Conservation (phyloP, 2,113 vertebrate species). For the Sphyrna mokarran region DNA sequence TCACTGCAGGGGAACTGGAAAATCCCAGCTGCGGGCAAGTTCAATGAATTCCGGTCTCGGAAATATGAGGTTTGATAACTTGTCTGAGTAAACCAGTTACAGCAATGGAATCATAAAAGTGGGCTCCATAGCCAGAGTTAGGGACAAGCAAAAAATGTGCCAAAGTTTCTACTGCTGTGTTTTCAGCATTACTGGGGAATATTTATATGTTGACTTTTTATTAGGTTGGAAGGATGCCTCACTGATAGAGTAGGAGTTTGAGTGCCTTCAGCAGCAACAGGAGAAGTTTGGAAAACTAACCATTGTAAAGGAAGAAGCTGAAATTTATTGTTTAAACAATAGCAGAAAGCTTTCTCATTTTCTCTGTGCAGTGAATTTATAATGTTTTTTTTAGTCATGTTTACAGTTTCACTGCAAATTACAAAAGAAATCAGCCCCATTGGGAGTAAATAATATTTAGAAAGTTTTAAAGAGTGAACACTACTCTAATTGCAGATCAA, state of each 20-base stretch:
- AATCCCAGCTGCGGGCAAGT: no score
- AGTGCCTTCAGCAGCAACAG: neutral
- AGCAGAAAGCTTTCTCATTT: neutral
- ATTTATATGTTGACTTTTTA: neutral
- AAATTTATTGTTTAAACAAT: neutral
- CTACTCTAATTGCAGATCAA: neutral
- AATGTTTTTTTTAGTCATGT: neutral
- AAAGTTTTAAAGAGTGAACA: neutral
- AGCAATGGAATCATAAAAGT: neutral
- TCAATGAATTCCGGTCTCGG: no score
- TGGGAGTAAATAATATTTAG: neutral
- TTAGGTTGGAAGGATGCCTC: neutral
- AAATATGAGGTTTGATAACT: no score
- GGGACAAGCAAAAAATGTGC: neutral
- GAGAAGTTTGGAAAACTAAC: neutral
- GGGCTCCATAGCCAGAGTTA: neutral
- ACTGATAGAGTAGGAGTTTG: neutral
- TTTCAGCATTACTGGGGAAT: neutral
- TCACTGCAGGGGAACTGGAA: no score
- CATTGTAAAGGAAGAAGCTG: neutral
- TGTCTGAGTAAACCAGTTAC: neutral
- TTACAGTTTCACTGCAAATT: neutral
- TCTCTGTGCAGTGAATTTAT: neutral
- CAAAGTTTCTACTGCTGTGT: neutral
- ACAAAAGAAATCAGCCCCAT: neutral